Conservation (phyloP, 2,888 invertebrate genomes). For the Phengaris alcon region DNA sequence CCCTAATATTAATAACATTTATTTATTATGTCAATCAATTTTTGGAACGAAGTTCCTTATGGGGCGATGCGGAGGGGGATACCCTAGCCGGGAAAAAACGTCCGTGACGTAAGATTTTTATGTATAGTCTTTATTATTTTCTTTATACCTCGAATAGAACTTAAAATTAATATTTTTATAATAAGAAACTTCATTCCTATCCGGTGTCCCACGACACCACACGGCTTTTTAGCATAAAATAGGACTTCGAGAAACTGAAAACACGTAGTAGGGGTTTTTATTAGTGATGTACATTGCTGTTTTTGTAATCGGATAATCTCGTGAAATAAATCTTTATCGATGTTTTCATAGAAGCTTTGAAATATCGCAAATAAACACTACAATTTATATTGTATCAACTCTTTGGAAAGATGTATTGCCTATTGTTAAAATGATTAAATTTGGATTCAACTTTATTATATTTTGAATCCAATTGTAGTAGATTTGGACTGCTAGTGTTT, state of each 20-base stretch:
- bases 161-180: too few species aligned
- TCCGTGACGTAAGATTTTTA: too few species aligned
- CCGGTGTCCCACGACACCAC: too few species aligned
- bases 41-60: too few species aligned
- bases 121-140: too few species aligned
- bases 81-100: too few species aligned
- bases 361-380: slow-evolving; percentile 14
- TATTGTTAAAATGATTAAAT: background rate
- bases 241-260: slow-evolving; percentile 9
- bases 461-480: too few species aligned
- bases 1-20: background rate
- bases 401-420: background rate
- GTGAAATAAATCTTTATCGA: slow-evolving; percentile 21
- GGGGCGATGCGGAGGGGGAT: too few species aligned
- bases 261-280: slow-evolving; percentile 33
- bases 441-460: background rate
- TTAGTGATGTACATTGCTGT: slow-evolving; percentile 26
- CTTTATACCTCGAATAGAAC: too few species aligned
- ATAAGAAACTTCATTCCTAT: too few species aligned
- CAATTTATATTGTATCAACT: slow-evolving; percentile 1
- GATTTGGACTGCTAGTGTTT: too few species aligned
- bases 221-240: background rate
- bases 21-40: background rate
- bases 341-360: slow-evolving; percentile 16
- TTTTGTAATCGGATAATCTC: slow-evolving; percentile 20